Percentiles rank a stretch among this genome's conserved stretches.
These are phyloP conservation scores for Microtus oregoni DNA, from an alignment of 2,113 vertebrate genomes.

Conservation along the genomic window DNA sequence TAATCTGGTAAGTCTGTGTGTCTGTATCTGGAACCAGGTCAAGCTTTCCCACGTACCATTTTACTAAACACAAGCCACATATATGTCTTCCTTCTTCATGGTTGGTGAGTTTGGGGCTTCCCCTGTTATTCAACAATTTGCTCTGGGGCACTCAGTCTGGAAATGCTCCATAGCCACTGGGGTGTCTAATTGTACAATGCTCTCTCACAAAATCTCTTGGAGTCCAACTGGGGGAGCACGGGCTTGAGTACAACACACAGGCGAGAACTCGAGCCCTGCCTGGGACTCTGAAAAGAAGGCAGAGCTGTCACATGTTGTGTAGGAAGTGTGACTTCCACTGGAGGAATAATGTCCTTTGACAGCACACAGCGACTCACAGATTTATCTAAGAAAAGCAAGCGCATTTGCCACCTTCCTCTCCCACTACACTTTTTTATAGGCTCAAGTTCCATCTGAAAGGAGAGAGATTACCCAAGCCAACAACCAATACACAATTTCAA, in stretches of 20 bases:
- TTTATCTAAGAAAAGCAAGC: slow-evolving; percentile 76
- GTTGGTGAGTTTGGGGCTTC: slow-evolving; percentile 22
- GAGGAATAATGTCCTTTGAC: slow-evolving; percentile 70
- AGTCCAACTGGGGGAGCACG: too few relatives aligned
- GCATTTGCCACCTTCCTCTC: slow-evolving; percentile 68
- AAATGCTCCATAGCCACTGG: not conserved
- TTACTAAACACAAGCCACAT: not conserved
- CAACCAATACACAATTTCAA: slow-evolving; percentile 53
- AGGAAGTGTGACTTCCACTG: slow-evolving; percentile 75
- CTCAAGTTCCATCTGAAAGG: slow-evolving; percentile 59
- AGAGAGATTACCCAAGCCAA: slow-evolving; percentile 60
- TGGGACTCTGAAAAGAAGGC: slow-evolving; percentile 48
- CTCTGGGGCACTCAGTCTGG: not conserved
- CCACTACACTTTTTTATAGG: slow-evolving; percentile 74
- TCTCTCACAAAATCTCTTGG: slow-evolving; percentile 40
- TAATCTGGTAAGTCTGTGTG: slow-evolving; percentile 87
- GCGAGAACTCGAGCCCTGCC: slow-evolving; percentile 64
- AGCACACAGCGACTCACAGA: slow-evolving; percentile 70
- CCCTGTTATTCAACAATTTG: not conserved
- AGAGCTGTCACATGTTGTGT: slow-evolving; percentile 54
- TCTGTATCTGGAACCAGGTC: slow-evolving; percentile 59
- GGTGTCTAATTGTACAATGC: not conserved
- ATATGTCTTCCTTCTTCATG: not conserved
- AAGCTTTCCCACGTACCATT: slow-evolving; percentile 47
- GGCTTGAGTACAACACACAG: not conserved